Evolutionary conservation across 2,797 vertebrate species (phyloP).

Genomic region (Pipistrellus pygmaeus): DNA sequence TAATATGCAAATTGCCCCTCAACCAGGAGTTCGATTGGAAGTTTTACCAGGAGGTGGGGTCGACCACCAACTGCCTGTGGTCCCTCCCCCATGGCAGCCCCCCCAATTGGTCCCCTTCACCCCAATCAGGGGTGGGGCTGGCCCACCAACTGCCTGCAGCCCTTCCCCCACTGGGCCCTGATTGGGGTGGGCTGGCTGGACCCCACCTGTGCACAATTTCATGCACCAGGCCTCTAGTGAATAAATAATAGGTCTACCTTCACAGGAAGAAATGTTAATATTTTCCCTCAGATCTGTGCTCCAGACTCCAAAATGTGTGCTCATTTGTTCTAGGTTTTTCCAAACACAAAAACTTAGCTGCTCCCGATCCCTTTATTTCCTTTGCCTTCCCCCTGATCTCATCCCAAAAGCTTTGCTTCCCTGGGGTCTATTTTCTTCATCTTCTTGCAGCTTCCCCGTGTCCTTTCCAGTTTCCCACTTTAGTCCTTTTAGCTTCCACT

Average conservation of each 20-base stretch:
- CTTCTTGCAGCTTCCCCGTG: accelerated
- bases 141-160: too few species aligned
- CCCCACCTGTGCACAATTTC: too few species aligned
- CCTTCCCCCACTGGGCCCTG: too few species aligned
- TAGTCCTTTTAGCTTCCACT: not conserved
- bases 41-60: too few species aligned
- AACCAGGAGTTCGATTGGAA: too few species aligned
- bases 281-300: not conserved
- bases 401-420: not conserved
- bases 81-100: too few species aligned
- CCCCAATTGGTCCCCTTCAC: too few species aligned
- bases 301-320: not conserved
- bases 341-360: not conserved
- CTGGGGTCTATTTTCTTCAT: not conserved
- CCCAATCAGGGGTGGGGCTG: too few species aligned
- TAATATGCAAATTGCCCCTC: too few species aligned
- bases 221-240: too few species aligned
- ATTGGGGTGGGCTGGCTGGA: too few species aligned
- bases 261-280: not conserved
- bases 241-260: not conserved
- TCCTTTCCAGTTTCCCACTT: not conserved
- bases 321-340: not conserved
- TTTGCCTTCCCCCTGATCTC: not conserved
- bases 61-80: too few species aligned
- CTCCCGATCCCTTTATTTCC: not conserved